phyloP scores from a whole-genome alignment of 2,888 invertebrate genomes.

The Melanostoma mellinum region DNA sequence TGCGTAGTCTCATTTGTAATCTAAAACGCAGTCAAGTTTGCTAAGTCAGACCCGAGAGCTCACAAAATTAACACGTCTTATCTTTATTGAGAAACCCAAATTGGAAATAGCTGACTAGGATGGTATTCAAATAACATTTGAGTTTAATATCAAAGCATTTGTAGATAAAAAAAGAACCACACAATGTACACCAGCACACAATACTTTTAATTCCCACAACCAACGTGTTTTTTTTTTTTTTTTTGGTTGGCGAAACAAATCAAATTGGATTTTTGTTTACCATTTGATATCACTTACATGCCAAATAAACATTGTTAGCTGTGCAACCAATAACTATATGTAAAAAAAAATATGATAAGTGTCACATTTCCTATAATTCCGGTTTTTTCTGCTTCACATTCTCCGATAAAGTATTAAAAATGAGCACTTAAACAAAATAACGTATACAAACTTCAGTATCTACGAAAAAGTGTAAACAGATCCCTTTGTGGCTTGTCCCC shows the following conservation, averaged over 20 bases:
- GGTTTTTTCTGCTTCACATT: constrained; percentile 34
- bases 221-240: neutral
- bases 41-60: too few species aligned
- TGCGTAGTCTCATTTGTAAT: too few species aligned
- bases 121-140: too few species aligned
- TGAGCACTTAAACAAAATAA: neutral
- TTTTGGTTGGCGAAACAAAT: constrained; percentile 7
- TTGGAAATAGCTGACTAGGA: too few species aligned
- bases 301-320: constrained; percentile 21
- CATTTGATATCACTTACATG: constrained; percentile 55
- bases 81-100: too few species aligned
- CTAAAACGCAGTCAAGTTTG: too few species aligned
- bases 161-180: too few species aligned
- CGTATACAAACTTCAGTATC: neutral
- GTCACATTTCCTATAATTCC: constrained; percentile 54
- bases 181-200: neutral
- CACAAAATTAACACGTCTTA: too few species aligned
- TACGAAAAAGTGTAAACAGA: constrained; percentile 35
- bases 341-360: constrained; percentile 31
- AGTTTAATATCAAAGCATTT: too few species aligned
- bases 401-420: neutral
- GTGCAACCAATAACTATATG: constrained; percentile 7
- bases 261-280: constrained; percentile 56
- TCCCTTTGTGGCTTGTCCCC: constrained; percentile 46
- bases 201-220: constrained; percentile 28